A percentile compares a stretch with the other conserved stretches of the same genome.
These are phyloP conservation scores for Leptinotarsa juncta DNA, from an alignment of 2,888 invertebrate genomes.

Conservation along the genomic window DNA sequence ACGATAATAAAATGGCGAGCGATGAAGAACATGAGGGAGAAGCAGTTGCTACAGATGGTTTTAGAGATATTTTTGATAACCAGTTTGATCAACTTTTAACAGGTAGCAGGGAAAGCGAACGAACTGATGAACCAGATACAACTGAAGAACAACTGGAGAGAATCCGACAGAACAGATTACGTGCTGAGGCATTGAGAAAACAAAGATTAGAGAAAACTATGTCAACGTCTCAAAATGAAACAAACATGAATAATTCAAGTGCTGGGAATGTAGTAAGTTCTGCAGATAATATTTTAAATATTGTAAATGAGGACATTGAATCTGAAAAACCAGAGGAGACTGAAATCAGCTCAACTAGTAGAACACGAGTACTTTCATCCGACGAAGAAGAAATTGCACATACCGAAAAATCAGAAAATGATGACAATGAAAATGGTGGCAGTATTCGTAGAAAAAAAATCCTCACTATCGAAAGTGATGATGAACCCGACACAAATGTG, in stretches of 20 bases:
- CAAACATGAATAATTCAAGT: slow-evolving; percentile 14
- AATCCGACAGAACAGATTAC: slow-evolving; percentile 69
- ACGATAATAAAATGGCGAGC: slow-evolving; percentile 64
- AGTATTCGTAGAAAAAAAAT: slow-evolving; percentile 8
- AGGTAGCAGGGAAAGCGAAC: slow-evolving; percentile 2
- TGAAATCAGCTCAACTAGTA: not conserved
- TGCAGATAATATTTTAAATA: slow-evolving; percentile 27
- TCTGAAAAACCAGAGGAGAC: not conserved
- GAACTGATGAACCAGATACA: slow-evolving; percentile 54
- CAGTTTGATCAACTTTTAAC: slow-evolving; percentile 46
- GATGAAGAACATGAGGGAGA: slow-evolving; percentile 66
- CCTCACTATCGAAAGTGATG: not conserved
- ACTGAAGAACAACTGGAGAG: slow-evolving; percentile 76
- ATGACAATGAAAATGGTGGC: not conserved
- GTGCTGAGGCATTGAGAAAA: slow-evolving; percentile 63
- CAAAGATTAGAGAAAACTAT: slow-evolving; percentile 51
- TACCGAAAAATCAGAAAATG: not conserved
- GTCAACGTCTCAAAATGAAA: slow-evolving; percentile 6
- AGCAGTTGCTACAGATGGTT: slow-evolving; percentile 64
- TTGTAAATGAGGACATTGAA: not conserved
- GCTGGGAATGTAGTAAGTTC: slow-evolving; percentile 22
- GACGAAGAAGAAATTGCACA: slow-evolving; percentile 10
- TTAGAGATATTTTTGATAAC: slow-evolving; percentile 64
- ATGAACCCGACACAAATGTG: not conserved
- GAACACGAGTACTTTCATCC: not conserved